These are phyloP conservation scores for Dolichallabes microphthalmus DNA, from an alignment of 2,113 vertebrate genomes.

Conservation along the genomic window DNA sequence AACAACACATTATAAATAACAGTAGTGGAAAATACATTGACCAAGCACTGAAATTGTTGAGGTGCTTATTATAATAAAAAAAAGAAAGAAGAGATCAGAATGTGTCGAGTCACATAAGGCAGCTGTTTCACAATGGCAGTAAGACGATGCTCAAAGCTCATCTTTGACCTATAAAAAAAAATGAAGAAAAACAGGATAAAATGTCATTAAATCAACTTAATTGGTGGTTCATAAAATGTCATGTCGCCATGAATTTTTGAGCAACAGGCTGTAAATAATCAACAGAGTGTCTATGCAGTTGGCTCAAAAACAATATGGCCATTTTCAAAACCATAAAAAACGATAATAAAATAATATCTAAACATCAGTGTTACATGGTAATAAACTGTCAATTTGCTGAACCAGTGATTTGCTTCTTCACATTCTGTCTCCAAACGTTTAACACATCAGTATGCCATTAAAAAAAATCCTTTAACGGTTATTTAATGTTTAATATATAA, in stretches of 20 bases:
- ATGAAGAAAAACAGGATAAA: neutral
- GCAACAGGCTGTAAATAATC: neutral
- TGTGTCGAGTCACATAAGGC: neutral
- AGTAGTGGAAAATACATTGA: neutral
- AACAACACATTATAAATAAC: conserved; percentile 37
- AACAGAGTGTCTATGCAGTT: neutral
- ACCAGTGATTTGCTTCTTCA: neutral
- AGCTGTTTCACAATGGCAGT: neutral
- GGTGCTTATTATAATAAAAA: neutral
- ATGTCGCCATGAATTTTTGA: neutral
- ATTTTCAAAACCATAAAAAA: neutral
- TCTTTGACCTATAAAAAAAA: conserved; percentile 46
- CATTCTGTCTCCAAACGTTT: neutral
- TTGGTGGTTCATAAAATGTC: conserved; percentile 8
- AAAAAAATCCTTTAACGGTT: neutral
- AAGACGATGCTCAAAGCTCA: conserved; percentile 42
- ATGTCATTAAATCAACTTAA: neutral
- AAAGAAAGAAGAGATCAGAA: neutral
- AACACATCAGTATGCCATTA: neutral
- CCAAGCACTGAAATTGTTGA: neutral
- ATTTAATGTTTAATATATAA: neutral
- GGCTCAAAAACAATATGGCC: neutral
- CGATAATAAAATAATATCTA: conserved; percentile 4
- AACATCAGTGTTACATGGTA: neutral
- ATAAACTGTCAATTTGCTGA: neutral